phyloP scores from a whole-genome alignment of 2,113 vertebrate genomes.

The Stictonetta naevosa region DNA sequence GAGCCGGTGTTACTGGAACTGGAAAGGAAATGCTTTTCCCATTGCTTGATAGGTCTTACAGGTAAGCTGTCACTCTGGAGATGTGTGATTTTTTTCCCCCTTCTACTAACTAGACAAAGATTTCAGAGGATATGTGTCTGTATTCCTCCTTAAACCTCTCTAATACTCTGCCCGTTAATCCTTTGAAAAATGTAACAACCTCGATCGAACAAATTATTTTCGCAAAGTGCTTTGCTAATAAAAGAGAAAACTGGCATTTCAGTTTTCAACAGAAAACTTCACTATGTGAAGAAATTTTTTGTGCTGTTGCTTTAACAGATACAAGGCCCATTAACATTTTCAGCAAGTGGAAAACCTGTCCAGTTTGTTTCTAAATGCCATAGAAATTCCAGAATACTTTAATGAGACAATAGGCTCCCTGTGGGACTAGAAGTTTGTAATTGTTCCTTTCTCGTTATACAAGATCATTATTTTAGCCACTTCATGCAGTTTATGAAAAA shows the following conservation, averaged over 20 bases:
- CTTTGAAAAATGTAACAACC: constrained; percentile 20
- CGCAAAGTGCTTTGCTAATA: constrained; percentile 39
- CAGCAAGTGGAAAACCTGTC: background rate
- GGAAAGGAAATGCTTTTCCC: background rate
- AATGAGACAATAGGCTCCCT: constrained; percentile 10
- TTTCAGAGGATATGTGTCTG: background rate
- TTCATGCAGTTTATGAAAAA: constrained; percentile 45
- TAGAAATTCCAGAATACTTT: constrained; percentile 1
- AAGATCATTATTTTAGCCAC: constrained; percentile 45
- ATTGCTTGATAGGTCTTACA: background rate
- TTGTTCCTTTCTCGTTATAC: constrained; percentile 54
- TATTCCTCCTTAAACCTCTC: background rate
- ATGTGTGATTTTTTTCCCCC: background rate
- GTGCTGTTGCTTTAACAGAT: background rate
- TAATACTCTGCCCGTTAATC: background rate
- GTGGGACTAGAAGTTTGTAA: constrained; percentile 11
- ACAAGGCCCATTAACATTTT: background rate
- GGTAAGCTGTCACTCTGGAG: background rate
- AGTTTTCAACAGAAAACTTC: background rate
- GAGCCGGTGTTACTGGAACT: background rate
- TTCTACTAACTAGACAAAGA: background rate
- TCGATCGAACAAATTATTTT: background rate
- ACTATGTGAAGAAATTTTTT: background rate
- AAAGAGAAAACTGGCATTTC: constrained; percentile 6
- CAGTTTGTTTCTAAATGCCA: constrained; percentile 49